Evolutionary conservation across 2,888 invertebrate species (phyloP), one percentile per base, ranked within the genome.

Genomic region (Heliconius erato): DNA sequence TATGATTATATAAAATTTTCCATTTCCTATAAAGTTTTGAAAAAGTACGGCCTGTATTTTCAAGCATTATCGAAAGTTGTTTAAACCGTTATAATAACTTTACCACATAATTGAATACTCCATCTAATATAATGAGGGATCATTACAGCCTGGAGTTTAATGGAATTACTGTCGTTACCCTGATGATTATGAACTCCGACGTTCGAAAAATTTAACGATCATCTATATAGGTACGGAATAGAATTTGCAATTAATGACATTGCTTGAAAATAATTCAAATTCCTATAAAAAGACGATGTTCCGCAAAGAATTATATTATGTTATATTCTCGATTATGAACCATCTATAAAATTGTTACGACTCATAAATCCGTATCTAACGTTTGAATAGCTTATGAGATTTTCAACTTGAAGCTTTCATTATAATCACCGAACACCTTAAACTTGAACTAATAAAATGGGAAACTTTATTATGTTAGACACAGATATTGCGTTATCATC

Each of bases 81-180:
- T 28, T 79, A 63, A n/a, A n/a, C 59, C 59, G 35, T n/a, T 74
- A 3, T 23, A 76, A 9, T 68, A 54, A 49, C 54, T 67, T 79
- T 32, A 68, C 71, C 72, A 35, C 16, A 74, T 81, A 67, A 67
- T 71, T 68, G 65, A 44, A 80, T 59, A 77, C 49, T 71, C 54
- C 77, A 67, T 80, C 68, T 77, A 72, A 77, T 26, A 67, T 83
- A 84, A 83, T 84, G 76, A 82, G 79, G 67, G 79, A 76, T 85
- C 82, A 84, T 86, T 84, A 84, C 80, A 79, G 65, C 68, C 72
- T 81, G 72, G 79, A 81, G 79, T 84, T 76, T 82, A 76, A 83
- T 82, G 65, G 78, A 82, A 86, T 84, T 85, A 69, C 81, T 77
- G 14, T 81, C 80, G 80, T 82, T 81, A 84, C 79, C 83, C 72